phyloP scores from a whole-genome alignment of 2,888 invertebrate genomes.

The Emmelina monodactyla region DNA sequence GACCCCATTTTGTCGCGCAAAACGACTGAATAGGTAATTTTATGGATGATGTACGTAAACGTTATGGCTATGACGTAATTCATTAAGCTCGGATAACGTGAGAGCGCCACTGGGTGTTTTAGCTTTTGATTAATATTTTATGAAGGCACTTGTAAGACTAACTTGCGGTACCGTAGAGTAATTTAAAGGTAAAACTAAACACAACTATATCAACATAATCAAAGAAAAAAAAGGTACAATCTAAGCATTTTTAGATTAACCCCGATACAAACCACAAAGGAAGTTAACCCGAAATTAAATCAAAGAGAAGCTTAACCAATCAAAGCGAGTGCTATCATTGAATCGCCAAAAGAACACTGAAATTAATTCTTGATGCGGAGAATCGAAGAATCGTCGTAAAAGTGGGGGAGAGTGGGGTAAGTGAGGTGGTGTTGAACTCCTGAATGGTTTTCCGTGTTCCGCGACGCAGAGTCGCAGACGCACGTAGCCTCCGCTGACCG shows the following conservation, averaged over 20 bases:
- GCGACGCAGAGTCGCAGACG: constrained; percentile 48
- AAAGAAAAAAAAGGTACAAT: too few species aligned
- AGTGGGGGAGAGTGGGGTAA: constrained; percentile 36
- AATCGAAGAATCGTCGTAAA: constrained; percentile 68
- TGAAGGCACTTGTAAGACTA: too few species aligned
- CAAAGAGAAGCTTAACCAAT: constrained; percentile 65
- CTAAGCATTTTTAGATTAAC: too few species aligned
- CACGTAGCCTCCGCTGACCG: constrained; percentile 46
- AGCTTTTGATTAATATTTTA: too few species aligned
- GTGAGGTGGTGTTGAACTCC: constrained; percentile 30
- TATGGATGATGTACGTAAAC: too few species aligned
- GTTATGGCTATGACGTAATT: too few species aligned
- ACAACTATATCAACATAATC: neutral
- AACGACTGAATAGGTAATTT: neutral
- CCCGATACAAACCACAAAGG: constrained; percentile 46
- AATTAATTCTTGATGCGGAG: constrained; percentile 67
- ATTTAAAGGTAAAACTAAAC: too few species aligned
- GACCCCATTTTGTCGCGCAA: neutral
- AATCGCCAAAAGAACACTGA: constrained; percentile 66
- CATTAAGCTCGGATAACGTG: too few species aligned
- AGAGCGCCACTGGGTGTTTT: too few species aligned
- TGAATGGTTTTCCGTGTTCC: constrained; percentile 66
- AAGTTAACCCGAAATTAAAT: constrained; percentile 66
- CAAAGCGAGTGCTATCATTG: constrained; percentile 66
- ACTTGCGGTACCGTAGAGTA: too few species aligned